Conservation (phyloP, 2,113 vertebrate species). For the Rafetus swinhoei region DNA sequence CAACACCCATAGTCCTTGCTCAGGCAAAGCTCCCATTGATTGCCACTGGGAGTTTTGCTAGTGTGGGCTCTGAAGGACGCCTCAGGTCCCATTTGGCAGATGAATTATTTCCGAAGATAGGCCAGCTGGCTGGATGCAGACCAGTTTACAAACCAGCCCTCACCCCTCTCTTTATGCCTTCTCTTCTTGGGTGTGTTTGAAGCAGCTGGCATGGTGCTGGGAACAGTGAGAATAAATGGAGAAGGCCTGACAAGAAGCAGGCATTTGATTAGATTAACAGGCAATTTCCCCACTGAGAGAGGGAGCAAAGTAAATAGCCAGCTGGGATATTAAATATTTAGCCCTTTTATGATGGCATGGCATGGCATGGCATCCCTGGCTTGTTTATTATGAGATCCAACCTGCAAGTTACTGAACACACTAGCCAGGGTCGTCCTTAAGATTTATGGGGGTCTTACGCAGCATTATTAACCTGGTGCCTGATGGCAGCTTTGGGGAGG, state of each 20-base stretch:
- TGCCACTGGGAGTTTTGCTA: neutral
- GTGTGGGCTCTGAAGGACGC: neutral
- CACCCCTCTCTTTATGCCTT: neutral
- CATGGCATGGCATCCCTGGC: constrained; percentile 22
- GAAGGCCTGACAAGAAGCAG: constrained; percentile 42
- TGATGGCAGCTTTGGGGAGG: too few species aligned
- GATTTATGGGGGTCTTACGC: too few species aligned
- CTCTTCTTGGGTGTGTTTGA: neutral
- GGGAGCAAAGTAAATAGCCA: constrained; percentile 60
- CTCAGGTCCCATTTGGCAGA: neutral
- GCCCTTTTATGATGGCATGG: neutral
- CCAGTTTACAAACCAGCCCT: neutral
- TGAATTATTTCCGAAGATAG: neutral
- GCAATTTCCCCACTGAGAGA: constrained; percentile 39
- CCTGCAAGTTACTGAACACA: neutral
- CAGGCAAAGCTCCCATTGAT: neutral
- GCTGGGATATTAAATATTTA: constrained; percentile 54
- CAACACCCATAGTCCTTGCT: neutral
- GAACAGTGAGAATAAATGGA: constrained; percentile 49
- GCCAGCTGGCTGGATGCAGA: neutral
- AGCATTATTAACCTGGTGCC: too few species aligned
- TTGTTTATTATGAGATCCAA: neutral
- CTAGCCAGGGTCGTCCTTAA: neutral
- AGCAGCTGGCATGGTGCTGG: constrained; percentile 17
- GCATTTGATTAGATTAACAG: constrained; percentile 38